Base-by-base conservation (phyloP, 2,888 invertebrate genomes). In the Abrostola tripartita region DNA sequence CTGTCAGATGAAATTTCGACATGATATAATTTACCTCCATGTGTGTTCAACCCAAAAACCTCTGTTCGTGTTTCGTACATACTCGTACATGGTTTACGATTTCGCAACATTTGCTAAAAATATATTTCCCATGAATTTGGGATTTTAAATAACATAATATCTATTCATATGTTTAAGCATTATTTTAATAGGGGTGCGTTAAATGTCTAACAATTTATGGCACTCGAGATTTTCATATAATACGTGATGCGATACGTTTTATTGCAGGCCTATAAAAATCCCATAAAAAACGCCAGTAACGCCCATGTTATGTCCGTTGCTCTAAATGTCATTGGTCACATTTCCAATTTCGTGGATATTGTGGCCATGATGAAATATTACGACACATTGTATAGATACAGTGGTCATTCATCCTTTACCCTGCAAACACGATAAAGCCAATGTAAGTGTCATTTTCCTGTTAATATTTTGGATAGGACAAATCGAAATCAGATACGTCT, bases 241-340 rank as follows among this genome's bases (percentile, higher is more conserved):
- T 77, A 83, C 79, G 85, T 82, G 81, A 81, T 74, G 84, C 75
- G 81, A 81, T 83, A 76, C 81, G 66, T 86, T 89, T 90, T 90
- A 90, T 88, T 85, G 78, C 85, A 81, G 65, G 76, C 76, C 83
- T 82, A 84, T 88, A 90, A 90, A 90, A 87, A 64, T 56, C 71
- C 61, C 83, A 85, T 90, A 88, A 91, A 89, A 80, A 69, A 52
- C 14, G 67, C 73, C 78, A 87, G 87, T 82, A 86, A 60, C 65
- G 60, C 60, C 71, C 78, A 79, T 81, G 65, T 73, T 69, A 71
- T 76, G 79, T 69, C 36, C 70, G 56, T 52, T 51, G 71, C 75
- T 79, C 62, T 62, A 76, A 84, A 86, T 86, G 81, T 80, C 81
- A 78, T 57, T 61, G 71, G 64, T 63, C 71, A 73, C 60, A 62